Evolutionary conservation across 1,140 invertebrate species (phyloP), one percentile per base, ranked within the genome.

Genomic region (Cyclina sinensis): DNA sequence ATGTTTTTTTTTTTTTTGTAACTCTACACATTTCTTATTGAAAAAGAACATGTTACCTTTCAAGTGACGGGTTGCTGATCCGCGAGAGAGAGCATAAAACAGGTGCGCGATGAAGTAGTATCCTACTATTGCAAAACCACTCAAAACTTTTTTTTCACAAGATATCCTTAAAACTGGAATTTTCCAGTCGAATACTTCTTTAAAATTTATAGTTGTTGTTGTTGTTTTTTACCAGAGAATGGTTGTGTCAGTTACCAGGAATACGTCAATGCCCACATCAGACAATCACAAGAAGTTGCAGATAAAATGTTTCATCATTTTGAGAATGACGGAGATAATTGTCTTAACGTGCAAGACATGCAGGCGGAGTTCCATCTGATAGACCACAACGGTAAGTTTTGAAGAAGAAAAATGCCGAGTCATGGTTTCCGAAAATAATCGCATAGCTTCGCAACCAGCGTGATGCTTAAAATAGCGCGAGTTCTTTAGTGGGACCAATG

Each of bases 371-470:
- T 83, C 59, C 62, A 83, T 65, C 59, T 83, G 14, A 48, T 83
- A 0, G 80, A 83, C 27, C 57, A 83, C n/a, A 46, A 68, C 59
- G 37, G 80, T 83, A 62, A 35, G 79, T n/a, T 43, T 14, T 73
- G 3, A 24, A 1, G 16, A 68, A 32, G 16, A 24, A n/a, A 35
- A n/a, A 68, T 65, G 35, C 21, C 30, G 62, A 35, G 16, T 2
- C 2, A 16, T 27, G 9, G 16, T 68, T n/a, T 32, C 0, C 16
- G 21, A 68, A 27, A n/a, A 68, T 1, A n/a, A 32, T 3, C 30
- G 30, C 0, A 3, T n/a, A 14, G 16, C 21, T n/a, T 68, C 0
- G 1, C 1, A 35, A 35, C 62, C 21, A 27, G 24, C 27, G 3
- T 0, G 27, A 3, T n/a, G 16, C 16, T n/a, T 16, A 68, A 68